Conservation (phyloP, 2,888 invertebrate genomes). For the Anthrax anthrax region DNA sequence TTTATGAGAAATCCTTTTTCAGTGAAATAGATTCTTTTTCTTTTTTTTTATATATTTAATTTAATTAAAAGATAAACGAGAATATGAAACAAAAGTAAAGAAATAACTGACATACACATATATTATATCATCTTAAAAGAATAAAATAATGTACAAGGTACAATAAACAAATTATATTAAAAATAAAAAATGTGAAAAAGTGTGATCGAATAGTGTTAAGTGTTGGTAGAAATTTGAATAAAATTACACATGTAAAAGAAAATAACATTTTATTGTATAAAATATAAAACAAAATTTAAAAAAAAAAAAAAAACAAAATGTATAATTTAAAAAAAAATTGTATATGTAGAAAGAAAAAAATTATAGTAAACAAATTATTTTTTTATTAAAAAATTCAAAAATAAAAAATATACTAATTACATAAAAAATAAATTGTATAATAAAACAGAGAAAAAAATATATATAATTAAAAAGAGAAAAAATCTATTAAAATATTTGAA, state of each 20-base stretch:
- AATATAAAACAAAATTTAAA: constrained; percentile 2
- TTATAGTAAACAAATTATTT: constrained; percentile 4
- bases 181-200: constrained; percentile 4
- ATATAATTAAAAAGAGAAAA: not conserved
- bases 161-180: not conserved
- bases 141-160: not conserved
- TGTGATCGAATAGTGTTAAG: constrained; percentile 2
- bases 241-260: constrained; percentile 5
- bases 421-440: too few relatives aligned
- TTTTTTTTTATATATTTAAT: too few relatives aligned
- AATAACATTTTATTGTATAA: constrained; percentile 3
- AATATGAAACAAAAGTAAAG: too few relatives aligned
- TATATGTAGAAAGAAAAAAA: too few relatives aligned
- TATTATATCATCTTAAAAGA: not conserved
- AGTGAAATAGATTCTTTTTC: too few relatives aligned
- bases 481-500: constrained; percentile 1
- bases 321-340: not conserved
- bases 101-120: too few relatives aligned
- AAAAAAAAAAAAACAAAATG: not conserved
- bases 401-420: too few relatives aligned
- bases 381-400: not conserved
- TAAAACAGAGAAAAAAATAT: not conserved
- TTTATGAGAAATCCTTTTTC: too few relatives aligned
- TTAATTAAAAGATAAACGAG: too few relatives aligned
- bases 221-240: not conserved